These are phyloP conservation scores for Nesometra sesokonis DNA, from an alignment of 35 echinoderm and acorn worm species.

Conservation along the genomic window DNA sequence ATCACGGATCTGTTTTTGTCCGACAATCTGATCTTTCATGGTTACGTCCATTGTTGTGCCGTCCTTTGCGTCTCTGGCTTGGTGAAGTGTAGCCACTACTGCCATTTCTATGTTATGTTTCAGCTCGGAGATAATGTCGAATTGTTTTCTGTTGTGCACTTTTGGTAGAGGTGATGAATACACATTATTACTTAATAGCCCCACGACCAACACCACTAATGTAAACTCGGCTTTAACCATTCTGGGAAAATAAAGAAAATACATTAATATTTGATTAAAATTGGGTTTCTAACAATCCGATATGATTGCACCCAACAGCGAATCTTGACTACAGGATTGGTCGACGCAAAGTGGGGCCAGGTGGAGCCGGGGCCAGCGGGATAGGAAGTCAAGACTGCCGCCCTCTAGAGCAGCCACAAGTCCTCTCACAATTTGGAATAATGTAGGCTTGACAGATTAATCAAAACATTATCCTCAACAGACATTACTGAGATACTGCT, in stretches of 20 bases:
- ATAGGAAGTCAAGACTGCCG: no score
- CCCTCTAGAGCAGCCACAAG: no score
- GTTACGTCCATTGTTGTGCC: background rate
- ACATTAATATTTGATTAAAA: no score
- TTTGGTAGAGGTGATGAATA: background rate
- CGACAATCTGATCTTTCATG: background rate
- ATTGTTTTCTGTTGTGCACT: background rate
- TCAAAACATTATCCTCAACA: no score
- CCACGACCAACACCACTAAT: background rate
- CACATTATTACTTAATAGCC: background rate
- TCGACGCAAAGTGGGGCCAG: no score
- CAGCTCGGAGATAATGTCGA: background rate
- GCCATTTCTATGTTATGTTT: background rate
- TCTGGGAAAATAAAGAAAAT: background rate
- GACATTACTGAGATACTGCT: no score
- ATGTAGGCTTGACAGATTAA: no score
- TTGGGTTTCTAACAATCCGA: no score
- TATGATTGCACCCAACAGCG: no score
- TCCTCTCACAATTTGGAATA: no score
- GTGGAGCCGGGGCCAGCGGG: no score
- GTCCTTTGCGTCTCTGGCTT: background rate
- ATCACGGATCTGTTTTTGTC: background rate
- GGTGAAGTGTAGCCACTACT: background rate
- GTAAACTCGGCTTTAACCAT: background rate
- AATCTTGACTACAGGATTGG: no score